A percentile compares a stretch with the other conserved stretches of the same genome.
phyloP scores from a whole-genome alignment of 2,113 vertebrate species.

The Elgaria multicarinata region DNA sequence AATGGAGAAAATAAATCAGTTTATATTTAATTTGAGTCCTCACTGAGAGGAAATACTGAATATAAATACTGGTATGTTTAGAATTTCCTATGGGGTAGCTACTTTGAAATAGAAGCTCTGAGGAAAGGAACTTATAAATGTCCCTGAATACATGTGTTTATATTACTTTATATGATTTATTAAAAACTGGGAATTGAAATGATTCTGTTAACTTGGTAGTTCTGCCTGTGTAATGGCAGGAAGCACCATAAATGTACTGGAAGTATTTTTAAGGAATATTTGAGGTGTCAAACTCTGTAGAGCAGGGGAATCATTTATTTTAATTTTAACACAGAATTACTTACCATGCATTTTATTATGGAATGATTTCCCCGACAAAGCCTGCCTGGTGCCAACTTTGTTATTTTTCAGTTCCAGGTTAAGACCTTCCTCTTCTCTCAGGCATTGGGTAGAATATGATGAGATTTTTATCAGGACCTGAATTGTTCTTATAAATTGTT shows the following conservation, averaged over 20 bases:
- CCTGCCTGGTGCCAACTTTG: too few relatives aligned
- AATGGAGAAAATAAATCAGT: slow-evolving; percentile 32
- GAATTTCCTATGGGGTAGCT: slow-evolving; percentile 41
- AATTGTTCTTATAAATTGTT: too few relatives aligned
- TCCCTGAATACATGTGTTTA: slow-evolving; percentile 38
- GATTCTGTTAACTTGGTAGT: slow-evolving; percentile 54
- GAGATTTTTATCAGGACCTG: too few relatives aligned
- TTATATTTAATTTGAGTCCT: slow-evolving; percentile 4
- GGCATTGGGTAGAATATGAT: too few relatives aligned
- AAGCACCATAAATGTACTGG: slow-evolving; percentile 45
- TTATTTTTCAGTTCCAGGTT: too few relatives aligned
- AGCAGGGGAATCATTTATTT: too few relatives aligned
- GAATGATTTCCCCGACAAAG: too few relatives aligned
- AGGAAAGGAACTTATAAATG: slow-evolving; percentile 50
- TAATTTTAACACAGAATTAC: too few relatives aligned
- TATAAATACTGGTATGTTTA: slow-evolving; percentile 50
- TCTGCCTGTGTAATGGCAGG: slow-evolving; percentile 38
- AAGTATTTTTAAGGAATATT: not conserved
- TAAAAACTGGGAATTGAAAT: slow-evolving; percentile 57
- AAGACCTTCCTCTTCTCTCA: too few relatives aligned
- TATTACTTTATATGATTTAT: slow-evolving; percentile 58
- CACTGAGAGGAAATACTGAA: slow-evolving; percentile 39
- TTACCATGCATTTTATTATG: too few relatives aligned
- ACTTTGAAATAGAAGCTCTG: slow-evolving; percentile 50
- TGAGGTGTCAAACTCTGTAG: not conserved